Evolutionary conservation across 2,888 invertebrate genomes (phyloP).

Genomic region (Melinaea menophilus): DNA sequence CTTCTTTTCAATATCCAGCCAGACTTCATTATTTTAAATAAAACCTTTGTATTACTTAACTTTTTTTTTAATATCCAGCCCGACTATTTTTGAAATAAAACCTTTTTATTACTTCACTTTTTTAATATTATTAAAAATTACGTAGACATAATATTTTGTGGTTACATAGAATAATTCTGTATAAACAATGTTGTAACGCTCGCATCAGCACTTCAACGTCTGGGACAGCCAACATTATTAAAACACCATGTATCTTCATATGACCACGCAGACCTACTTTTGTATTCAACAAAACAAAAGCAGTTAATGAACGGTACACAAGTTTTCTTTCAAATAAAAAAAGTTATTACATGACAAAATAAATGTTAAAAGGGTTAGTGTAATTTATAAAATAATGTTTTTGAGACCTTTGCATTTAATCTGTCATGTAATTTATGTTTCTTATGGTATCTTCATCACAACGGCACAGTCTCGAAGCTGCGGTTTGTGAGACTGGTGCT

Average conservation of each 20-base stretch:
- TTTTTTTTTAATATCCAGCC: no score
- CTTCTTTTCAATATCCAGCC: constrained; percentile 41
- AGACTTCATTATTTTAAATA: no score
- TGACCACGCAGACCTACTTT: constrained; percentile 47
- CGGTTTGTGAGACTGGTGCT: constrained; percentile 69
- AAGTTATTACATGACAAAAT: constrained; percentile 57
- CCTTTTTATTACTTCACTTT: constrained; percentile 35
- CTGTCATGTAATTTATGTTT: constrained; percentile 58
- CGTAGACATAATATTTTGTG: constrained; percentile 75
- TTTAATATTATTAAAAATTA: constrained; percentile 73
- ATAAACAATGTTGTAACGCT: constrained; percentile 71
- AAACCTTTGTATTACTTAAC: no score
- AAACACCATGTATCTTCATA: constrained; percentile 49
- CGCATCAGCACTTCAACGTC: constrained; percentile 56
- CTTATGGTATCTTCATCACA: constrained; percentile 65
- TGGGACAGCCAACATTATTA: constrained; percentile 60
- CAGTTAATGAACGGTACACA: constrained; percentile 57
- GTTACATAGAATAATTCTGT: constrained; percentile 75
- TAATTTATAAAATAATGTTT: constrained; percentile 27
- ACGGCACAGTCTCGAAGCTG: constrained; percentile 66
- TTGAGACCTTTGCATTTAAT: constrained; percentile 41
- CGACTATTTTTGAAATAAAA: constrained; percentile 17
- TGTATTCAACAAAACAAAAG: constrained; percentile 56
- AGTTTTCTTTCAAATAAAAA: constrained; percentile 49
- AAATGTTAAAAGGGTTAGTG: constrained; percentile 37